Evolutionary conservation across 1,140 invertebrate genomes (phyloP), one percentile per base, ranked within the genome.

Genomic region (Asbolus verrucosus): DNA sequence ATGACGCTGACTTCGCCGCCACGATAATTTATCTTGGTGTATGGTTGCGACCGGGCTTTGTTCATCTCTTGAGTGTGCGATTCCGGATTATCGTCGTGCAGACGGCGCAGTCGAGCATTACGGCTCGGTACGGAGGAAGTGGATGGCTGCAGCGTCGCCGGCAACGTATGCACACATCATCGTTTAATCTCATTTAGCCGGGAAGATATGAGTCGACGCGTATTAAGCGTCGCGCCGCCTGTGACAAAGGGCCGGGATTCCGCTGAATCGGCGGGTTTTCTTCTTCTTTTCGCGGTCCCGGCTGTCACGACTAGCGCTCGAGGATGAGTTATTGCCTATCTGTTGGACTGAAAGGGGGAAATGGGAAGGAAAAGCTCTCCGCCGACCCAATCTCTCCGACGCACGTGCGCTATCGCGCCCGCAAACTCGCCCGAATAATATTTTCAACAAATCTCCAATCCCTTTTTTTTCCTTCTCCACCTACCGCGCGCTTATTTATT

Each of bases 291-390:
- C 59, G 74, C 67, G 70, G 66, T 63, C 69, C 73, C 65, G 63
- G 41, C 60, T 73, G 68, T 72, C 73, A 73, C 31, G 63, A 65
- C 33, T 46, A 70, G 59, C 72, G 70, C 68, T 73, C 70, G 67
- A 67, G 62, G 71, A 77, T 77, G 76, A 77, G 68, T 77, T 77
- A 77, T 76, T 72, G 76, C 74, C 74, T 76, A 77, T 77, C 73
- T 76, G 73, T 76, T 76, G 71, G 71, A 70, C 70, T 73, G 76
- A 76, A 75, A 72, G 59, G 69, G 69, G 69, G 73, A 76, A 74
- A 77, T 74, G 72, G 69, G 69, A 74, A 77, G 72, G 74, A 75
- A 77, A 74, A 77, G 68, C 73, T 77, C 72, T 72, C 67, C 62
- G 65, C 61, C 61, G 68, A 65, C 72, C 73, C 70, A 73, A 70